Evolutionary conservation across 2,113 vertebrate species (phyloP).

Genomic region (Pelusios castaneus): DNA sequence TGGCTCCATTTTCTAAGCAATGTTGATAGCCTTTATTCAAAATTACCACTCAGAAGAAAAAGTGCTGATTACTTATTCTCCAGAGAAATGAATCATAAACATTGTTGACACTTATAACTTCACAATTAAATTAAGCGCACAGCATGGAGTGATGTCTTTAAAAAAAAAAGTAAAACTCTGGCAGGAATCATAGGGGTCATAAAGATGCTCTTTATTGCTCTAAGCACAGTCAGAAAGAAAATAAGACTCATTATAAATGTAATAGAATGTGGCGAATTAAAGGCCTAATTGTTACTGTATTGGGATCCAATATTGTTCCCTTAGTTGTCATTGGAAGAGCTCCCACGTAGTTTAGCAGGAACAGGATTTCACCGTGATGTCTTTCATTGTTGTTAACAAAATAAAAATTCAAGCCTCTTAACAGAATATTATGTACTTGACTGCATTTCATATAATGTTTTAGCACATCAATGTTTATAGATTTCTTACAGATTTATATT

Average conservation of each 20-base stretch:
- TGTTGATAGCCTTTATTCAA: background rate
- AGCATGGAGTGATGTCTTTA: background rate
- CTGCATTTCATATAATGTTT: background rate
- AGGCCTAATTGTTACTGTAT: background rate
- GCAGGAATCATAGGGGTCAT: background rate
- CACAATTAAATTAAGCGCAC: constrained; percentile 8
- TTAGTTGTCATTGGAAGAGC: background rate
- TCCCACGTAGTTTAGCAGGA: background rate
- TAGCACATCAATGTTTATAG: background rate
- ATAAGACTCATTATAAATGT: background rate
- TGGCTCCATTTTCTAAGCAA: background rate
- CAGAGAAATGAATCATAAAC: constrained; percentile 27
- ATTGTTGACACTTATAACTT: constrained; percentile 40
- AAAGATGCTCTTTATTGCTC: constrained; percentile 13
- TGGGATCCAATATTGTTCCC: background rate
- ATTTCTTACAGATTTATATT: background rate
- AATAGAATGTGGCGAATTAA: background rate
- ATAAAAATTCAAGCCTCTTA: background rate
- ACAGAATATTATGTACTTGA: background rate
- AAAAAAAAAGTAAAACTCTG: constrained; percentile 11
- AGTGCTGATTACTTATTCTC: background rate
- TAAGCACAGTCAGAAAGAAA: constrained; percentile 46
- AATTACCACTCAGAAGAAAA: background rate
- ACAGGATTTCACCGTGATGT: background rate
- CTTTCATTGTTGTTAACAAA: constrained; percentile 7